Evolutionary conservation across 1,140 invertebrate genomes (phyloP), one percentile per base, ranked within the genome.

Genomic region (Luehdorfia chinensis): DNA sequence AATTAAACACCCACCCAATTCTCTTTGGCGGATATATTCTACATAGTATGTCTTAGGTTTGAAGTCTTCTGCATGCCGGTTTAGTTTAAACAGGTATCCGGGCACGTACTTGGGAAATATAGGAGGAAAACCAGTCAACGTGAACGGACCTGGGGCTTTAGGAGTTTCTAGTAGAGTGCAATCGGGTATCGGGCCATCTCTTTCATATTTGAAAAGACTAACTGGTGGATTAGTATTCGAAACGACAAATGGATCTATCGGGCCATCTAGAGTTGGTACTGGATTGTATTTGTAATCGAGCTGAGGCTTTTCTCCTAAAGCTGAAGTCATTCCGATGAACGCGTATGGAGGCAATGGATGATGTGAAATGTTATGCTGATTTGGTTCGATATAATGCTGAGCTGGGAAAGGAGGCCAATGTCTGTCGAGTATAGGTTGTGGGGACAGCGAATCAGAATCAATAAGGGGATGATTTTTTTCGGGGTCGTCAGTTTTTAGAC

Each of bases 1-100:
- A 76, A 76, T 81, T 83, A 75, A 86, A 77, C 81, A 86, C 81
- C 79, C 81, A 86, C 81, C 81, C 72, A 81, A 65, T 65, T 83
- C 77, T 78, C 79, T 72, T 71, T 70, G 72, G 69, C 78, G 77
- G 54, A 78, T 68, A 77, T 85, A 85, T 63, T 84, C 81, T 86
- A 86, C 64, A 75, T 67, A 86, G 64, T 84, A 86, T 75, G 79
- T 81, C 76, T 84, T 84, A 71, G 74, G 72, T 55, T 57, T 65
- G 77, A 78, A 69, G 66, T 85, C 81, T 50, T 79, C 78, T 52
- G 72, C 73, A 72, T 81, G 75, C 75, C 75, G 79, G 52, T 75
- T 63, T 39, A 64, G 50, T 64, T 74, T 54, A 66, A 79, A 86
- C 25, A 86, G 70, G 73, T 79, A 83, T 46, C 79, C 78, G 21